Conservation (phyloP, 2,888 invertebrate species). For the Coremacera marginata region DNA sequence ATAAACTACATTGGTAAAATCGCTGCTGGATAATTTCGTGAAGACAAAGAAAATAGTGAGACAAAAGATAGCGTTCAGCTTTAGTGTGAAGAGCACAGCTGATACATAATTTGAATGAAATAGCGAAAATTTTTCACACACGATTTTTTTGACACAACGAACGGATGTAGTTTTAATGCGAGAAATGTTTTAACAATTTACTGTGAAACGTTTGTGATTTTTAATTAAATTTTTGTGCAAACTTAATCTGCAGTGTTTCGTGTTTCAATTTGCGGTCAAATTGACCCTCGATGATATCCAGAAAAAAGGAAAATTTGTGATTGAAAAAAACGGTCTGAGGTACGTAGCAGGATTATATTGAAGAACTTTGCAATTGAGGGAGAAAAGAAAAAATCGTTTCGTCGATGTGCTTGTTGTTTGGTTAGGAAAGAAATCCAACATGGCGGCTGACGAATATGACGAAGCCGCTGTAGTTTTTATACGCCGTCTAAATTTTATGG, state of each 20-base stretch:
- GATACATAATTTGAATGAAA: slow-evolving; percentile 18
- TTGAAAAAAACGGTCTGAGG: slow-evolving; percentile 73
- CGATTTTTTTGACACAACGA: slow-evolving; percentile 42
- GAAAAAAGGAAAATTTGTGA: slow-evolving; percentile 75
- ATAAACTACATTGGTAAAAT: slow-evolving; percentile 8
- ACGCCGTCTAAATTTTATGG: slow-evolving; percentile 39
- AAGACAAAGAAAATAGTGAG: slow-evolving; percentile 40
- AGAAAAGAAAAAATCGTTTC: slow-evolving; percentile 7
- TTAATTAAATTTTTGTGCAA: slow-evolving; percentile 47
- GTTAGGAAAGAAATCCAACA: slow-evolving; percentile 50
- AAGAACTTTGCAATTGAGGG: not conserved
- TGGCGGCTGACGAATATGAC: slow-evolving; percentile 64
- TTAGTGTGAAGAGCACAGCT: slow-evolving; percentile 47
- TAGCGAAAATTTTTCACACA: slow-evolving; percentile 39
- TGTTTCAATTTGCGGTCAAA: slow-evolving; percentile 59
- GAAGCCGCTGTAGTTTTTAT: slow-evolving; percentile 70
- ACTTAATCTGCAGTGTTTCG: slow-evolving; percentile 48
- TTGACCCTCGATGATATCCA: slow-evolving; percentile 71
- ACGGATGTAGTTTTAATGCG: slow-evolving; percentile 15
- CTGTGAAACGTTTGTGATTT: slow-evolving; percentile 40
- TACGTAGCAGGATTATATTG: slow-evolving; percentile 67
- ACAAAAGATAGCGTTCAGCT: slow-evolving; percentile 45
- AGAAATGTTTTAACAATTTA: slow-evolving; percentile 47
- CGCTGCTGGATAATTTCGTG: slow-evolving; percentile 39
- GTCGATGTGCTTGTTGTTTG: slow-evolving; percentile 6